Percentiles rank a stretch among this genome's conserved stretches.
phyloP scores from a whole-genome alignment of 1,140 invertebrate species.

The Pristionchus pacificus region DNA sequence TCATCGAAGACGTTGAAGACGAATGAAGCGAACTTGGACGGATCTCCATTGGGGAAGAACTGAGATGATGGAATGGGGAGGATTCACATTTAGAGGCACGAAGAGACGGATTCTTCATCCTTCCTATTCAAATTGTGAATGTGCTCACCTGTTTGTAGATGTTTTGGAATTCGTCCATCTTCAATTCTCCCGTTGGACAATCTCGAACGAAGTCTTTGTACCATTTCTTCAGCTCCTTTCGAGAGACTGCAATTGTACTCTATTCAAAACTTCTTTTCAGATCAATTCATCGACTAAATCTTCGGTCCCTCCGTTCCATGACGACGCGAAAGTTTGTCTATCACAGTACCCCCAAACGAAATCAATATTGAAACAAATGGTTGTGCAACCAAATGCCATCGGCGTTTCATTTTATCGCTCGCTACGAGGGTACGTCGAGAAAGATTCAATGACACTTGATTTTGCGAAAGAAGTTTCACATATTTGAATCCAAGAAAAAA shows the following conservation, averaged over 20 bases:
- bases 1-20: conserved; percentile 64
- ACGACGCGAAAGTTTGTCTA: conserved; percentile 17
- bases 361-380: conserved; percentile 2
- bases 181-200: conserved; percentile 62
- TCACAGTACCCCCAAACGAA: no score
- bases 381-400: no score
- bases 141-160: conserved; percentile 1
- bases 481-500: conserved; percentile 1
- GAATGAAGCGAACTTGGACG: conserved; percentile 63
- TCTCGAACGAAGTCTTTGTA: conserved; percentile 64
- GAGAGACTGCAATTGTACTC: conserved; percentile 39
- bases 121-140: conserved; percentile 5
- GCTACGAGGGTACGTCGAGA: no score
- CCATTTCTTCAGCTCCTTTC: conserved; percentile 56
- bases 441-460: background rate
- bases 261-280: background rate
- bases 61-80: conserved; percentile 38
- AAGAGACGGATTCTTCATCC: no score
- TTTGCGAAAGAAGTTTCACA: background rate
- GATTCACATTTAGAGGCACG: no score
- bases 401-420: no score
- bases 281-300: background rate
- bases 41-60: conserved; percentile 64
- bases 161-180: conserved; percentile 58
- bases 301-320: background rate